Base-by-base conservation (phyloP, 2,888 invertebrate species). In the Tricholauxania praeusta region DNA sequence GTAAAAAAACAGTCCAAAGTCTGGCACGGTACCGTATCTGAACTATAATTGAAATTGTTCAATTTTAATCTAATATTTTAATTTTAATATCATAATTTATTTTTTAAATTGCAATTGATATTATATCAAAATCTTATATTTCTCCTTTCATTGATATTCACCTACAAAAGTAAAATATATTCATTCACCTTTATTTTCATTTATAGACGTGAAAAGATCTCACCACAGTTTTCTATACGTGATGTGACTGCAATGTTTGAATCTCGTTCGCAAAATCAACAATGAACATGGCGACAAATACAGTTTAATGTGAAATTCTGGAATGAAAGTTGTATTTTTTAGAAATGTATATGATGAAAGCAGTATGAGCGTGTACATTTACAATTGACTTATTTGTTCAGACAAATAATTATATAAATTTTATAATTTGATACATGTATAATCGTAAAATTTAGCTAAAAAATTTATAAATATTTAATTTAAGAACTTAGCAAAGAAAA, bases 241-340 rank as follows among this genome's bases (percentile, higher is more conserved):
- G 94, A 94, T 85, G 94, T 94, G 91, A 92, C 94, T 75, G 94
- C 94, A 76, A 91, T 94, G 85, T 94, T 94, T 84, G 94, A 94
- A 87, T 92, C 92, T 83, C 92, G 93, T 85, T 91, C 91, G 74
- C 87, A 87, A 84, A 87, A 87, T 79, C 87, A 87, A 81, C 85
- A 86, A 81, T 78, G 76, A 73, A 63, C 60, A 69, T 52, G 15
- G 28, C n/a, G 39, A 39, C 39, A 39, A 39, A 39, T 39, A 7
- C 10, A 39, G 8, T 39, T 10, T 10, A 39, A 39, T 8, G 10
- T 39, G 39, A 75, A 39, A 10, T 8, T 39, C 39, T 39, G 39
- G 39, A 39, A 39, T 39, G 10, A 39, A 39, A 10, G 10, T 39
- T 39, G 39, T 39, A 39, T 39, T 39, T 39, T 32, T 39, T 39